These are phyloP conservation scores for Caenorhabditis doughertyi DNA, from an alignment of 2,888 invertebrate species.

Conservation along the genomic window DNA sequence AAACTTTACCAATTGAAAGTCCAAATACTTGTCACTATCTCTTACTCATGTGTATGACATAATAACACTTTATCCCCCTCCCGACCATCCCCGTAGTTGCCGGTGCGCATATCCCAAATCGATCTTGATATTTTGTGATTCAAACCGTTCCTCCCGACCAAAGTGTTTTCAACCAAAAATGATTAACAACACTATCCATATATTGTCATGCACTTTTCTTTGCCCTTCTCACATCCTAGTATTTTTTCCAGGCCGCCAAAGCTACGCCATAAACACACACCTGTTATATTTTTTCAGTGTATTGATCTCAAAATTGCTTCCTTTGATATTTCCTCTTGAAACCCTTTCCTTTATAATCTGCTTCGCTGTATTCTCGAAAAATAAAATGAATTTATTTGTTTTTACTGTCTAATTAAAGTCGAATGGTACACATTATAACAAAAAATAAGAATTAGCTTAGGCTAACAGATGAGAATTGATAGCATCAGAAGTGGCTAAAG, in stretches of 20 bases:
- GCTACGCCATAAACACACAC: conserved; percentile 54
- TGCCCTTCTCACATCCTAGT: conserved; percentile 21
- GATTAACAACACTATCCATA: neutral
- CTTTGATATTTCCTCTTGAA: neutral
- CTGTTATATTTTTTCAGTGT: conserved; percentile 48
- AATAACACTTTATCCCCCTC: conserved; percentile 6
- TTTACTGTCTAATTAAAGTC: neutral
- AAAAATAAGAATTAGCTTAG: neutral
- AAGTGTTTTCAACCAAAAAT: conserved; percentile 25
- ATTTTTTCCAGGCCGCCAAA: conserved; percentile 47
- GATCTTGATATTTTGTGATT: conserved; percentile 59
- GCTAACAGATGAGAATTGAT: conserved; percentile 38
- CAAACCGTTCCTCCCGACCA: conserved; percentile 51
- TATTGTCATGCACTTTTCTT: conserved; percentile 20
- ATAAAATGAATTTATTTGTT: neutral
- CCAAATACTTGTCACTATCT: neutral
- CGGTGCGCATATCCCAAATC: conserved; percentile 61
- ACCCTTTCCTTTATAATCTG: neutral
- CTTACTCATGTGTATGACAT: conserved; percentile 9
- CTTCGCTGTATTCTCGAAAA: neutral
- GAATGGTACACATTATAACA: neutral
- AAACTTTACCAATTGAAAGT: neutral
- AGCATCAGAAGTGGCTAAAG: conserved; percentile 46
- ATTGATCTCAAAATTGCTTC: conserved; percentile 39
- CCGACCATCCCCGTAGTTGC: conserved; percentile 18